Conservation (phyloP, 2,888 invertebrate species). For the Yponomeuta plumbellus region DNA sequence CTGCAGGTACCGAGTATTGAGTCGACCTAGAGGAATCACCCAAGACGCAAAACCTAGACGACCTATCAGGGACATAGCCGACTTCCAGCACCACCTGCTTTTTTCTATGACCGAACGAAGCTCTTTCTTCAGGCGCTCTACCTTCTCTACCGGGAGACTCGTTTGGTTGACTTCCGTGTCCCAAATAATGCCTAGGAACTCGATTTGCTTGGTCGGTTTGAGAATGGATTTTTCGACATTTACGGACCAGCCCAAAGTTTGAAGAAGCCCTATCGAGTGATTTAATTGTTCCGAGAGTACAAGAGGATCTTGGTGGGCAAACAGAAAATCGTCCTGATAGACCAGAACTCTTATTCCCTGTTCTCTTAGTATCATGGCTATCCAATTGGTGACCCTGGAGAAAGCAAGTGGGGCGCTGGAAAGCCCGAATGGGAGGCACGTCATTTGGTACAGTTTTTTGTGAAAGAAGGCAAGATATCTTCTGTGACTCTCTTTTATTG, state of each 20-base stretch:
- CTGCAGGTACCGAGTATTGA: slow-evolving; percentile 21
- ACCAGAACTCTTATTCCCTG: slow-evolving; percentile 21
- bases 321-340: slow-evolving; percentile 25
- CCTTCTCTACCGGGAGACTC: background rate
- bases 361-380: background rate
- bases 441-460: background rate
- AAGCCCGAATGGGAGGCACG: background rate
- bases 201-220: background rate
- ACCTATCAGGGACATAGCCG: slow-evolving; percentile 22
- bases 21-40: slow-evolving; percentile 23
- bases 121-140: background rate
- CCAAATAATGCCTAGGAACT: background rate
- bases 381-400: background rate
- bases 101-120: no score
- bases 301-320: slow-evolving; percentile 18
- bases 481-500: background rate
- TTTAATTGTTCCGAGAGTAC: background rate
- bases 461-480: background rate
- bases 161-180: background rate
- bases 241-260: background rate
- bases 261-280: no score
- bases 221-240: background rate
- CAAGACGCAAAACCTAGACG: slow-evolving; percentile 23
- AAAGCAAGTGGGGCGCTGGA: background rate
- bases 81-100: slow-evolving; percentile 23